Evolutionary conservation across 2,888 invertebrate genomes (phyloP), one percentile per base, ranked within the genome.

Genomic region (Noctua janthina): DNA sequence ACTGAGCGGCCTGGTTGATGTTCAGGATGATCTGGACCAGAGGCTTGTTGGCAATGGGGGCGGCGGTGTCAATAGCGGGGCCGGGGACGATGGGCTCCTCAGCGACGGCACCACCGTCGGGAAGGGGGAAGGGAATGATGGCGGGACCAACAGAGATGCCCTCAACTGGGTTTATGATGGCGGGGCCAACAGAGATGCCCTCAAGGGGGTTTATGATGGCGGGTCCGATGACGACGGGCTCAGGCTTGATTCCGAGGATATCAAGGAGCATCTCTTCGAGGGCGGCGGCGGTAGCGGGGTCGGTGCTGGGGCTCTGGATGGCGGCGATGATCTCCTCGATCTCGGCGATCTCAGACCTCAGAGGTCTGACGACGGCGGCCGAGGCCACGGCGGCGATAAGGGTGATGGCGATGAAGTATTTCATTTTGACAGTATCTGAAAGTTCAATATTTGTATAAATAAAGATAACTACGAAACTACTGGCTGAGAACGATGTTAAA

Each of bases 361-460:
- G 15, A 64, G 92, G 92, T 79, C 86, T 91, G 62, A 91, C 13
- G 76, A 84, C 70, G 73, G 90, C 90, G 83, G 93, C 94, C 85
- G 93, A 92, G 71, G 94, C 94, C 91, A 94, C 94, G 85, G 94
- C 90, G 87, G 91, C 95, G 90, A 95, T 90, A 67, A 94, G 89
- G 73, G 94, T 93, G 89, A 96, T 89, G 73, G 93, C 93, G 59
- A 94, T 69, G 88, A 96, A 90, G 93, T 90, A 94, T 93, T 95
- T 95, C 95, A 95, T 95, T 69, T 90, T 93, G 87, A 81, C 89
- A 88, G 72, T 79, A 88, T 87, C 92, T 93, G 90, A 13, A 87
- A 87, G 10, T 62, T 46, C 4, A 78, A 46, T 6, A 2, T 66
- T 56, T 62, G 13, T 43, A 59, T 46, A 54, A 83, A 62, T 62